Base-by-base conservation (phyloP, 92 coral and sea anemone species). In the Actinernus sp. region DNA sequence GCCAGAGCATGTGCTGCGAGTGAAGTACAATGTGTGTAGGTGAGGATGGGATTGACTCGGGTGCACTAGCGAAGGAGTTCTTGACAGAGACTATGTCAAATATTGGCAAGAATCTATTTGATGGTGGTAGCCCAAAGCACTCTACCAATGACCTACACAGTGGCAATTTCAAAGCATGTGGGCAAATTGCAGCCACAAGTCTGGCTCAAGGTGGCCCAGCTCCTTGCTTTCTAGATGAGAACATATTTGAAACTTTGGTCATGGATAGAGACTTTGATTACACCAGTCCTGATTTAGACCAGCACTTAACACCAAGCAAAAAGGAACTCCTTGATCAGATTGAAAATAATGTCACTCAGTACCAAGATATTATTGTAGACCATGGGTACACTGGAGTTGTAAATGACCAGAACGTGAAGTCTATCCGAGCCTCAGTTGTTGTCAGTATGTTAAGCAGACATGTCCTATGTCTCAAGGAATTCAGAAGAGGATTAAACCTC, bases 61-160 rank as follows among this genome's bases (percentile, higher is more conserved):
- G 87, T 26, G 92, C 83, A 45, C 26, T 86, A 32, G 74, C 87
- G 26, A 86, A 75, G 38, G 84, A 87, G 58, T 87, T 71, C 38
- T 65, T 87, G 36, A 63, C 88, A 9, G 50, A 55, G 43, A 58
- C 74, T 23, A 63, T 79, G 3, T 50, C 68, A 8, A 46, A 79
- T 43, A 61, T 78, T 17, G 76, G 91, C 56, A 41, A 32, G 18
- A 59, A 30, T 6, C 40, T 77, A 40, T 85, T 85, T 55, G 82
- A 77, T 10, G 61, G 66, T 48, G 92, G 87, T 5, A 38, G 60
- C 49, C 86, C 92, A 19, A 36, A 78, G 3, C 61, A 73, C 36
- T 79, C 87, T 14, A 59, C 74, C 25, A 52, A 38, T 33, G 59
- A 79, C 39, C 36, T 86, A 12, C 87, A 79, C 3, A 79, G 79